Percentiles rank a stretch among this genome's conserved stretches.
Evolutionary conservation across 2,888 invertebrate genomes (phyloP).

Genomic region (Autographa gamma): DNA sequence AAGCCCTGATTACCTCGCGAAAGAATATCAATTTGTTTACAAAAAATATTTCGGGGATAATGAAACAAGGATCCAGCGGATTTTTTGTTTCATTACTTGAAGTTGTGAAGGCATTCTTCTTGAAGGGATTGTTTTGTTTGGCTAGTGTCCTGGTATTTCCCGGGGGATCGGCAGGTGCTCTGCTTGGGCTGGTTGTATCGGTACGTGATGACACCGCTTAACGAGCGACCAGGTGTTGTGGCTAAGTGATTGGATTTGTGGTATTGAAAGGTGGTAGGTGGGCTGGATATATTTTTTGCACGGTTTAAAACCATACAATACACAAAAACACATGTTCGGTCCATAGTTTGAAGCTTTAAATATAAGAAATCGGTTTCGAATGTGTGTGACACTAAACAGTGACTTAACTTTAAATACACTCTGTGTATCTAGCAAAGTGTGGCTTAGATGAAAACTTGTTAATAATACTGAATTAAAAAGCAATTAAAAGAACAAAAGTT

Average conservation of each 20-base stretch:
- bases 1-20: neutral
- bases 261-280: no score
- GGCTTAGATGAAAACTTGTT: no score
- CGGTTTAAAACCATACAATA: no score
- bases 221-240: neutral
- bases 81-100: neutral
- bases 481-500: no score
- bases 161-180: neutral
- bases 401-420: no score
- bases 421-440: no score
- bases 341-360: no score
- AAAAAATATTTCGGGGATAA: neutral
- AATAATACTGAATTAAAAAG: no score
- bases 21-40: neutral
- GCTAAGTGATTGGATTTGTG: slow-evolving; percentile 1
- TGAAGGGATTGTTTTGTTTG: neutral
- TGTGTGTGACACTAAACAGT: no score
- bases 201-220: neutral
- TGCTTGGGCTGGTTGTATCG: no score
- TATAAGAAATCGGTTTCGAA: no score
- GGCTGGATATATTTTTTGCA: neutral
- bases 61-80: slow-evolving; percentile 2
- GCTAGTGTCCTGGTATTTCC: neutral
- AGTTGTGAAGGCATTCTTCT: neutral
- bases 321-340: no score